Conservation (phyloP, 2,113 vertebrate genomes). For the Microcebus tavaratra region DNA sequence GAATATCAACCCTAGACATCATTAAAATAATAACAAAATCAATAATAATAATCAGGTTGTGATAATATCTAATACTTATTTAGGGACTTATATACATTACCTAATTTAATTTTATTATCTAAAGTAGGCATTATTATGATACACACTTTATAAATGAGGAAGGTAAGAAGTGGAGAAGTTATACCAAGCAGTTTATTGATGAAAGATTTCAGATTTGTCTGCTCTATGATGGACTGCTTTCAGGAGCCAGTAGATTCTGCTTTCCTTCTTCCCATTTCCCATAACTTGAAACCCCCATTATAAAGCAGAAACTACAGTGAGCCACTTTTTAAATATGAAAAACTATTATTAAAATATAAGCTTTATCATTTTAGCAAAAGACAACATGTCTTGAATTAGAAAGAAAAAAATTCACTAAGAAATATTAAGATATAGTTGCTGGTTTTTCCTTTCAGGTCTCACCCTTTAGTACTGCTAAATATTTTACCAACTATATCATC, state of each 20-base stretch:
- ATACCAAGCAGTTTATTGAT: background rate
- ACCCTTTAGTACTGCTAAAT: background rate
- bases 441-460: background rate
- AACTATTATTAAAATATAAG: background rate
- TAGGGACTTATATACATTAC: background rate
- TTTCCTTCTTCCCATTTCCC: background rate
- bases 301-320: background rate
- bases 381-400: background rate
- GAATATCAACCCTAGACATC: background rate
- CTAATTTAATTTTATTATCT: constrained; percentile 13
- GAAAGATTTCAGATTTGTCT: background rate
- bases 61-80: background rate
- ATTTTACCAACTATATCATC: background rate
- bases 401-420: background rate
- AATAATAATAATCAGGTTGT: background rate
- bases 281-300: background rate
- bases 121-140: background rate
- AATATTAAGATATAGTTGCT: background rate
- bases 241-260: background rate
- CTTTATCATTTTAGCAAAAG: background rate
- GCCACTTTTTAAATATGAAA: background rate
- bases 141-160: background rate
- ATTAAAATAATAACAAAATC: background rate
- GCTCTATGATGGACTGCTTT: background rate
- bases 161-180: background rate